phyloP scores from a whole-genome alignment of 37 sponge, comb jelly and placozoan genomes.

The Cliona cf. orientalis region DNA sequence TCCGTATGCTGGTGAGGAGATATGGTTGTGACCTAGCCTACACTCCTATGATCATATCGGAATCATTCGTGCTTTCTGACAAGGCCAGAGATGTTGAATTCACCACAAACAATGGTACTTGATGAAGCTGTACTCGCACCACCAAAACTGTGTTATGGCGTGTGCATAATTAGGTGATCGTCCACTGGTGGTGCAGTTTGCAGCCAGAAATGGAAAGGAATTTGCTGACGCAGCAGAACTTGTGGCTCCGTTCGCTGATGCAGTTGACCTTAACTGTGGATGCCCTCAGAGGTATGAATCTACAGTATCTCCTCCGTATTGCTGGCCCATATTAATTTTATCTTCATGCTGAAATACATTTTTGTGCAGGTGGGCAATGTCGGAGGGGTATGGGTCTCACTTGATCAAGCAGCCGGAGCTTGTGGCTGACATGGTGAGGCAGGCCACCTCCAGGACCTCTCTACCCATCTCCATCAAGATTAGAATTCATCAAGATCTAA shows the following conservation, averaged over 20 bases:
- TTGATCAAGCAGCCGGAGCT: conserved; percentile 78
- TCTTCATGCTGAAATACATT: background rate
- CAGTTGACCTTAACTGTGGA: conserved; percentile 95
- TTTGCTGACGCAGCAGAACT: conserved; percentile 87
- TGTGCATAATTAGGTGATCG: conserved; percentile 44
- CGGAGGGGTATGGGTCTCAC: conserved; percentile 82
- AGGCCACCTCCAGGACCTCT: conserved; percentile 45
- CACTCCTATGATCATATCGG: conserved; percentile 96
- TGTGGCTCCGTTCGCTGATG: conserved; percentile 90
- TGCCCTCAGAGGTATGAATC: conserved; percentile 89
- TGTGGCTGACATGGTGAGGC: conserved; percentile 78
- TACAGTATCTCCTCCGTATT: background rate
- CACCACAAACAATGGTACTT: conserved; percentile 72
- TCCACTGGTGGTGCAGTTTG: conserved; percentile 95
- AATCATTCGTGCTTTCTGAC: conserved; percentile 84
- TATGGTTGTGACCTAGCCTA: conserved; percentile 90
- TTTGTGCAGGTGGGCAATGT: conserved; percentile 79
- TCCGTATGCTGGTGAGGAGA: conserved; percentile 79
- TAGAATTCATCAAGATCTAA: conserved; percentile 71
- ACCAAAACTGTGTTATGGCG: background rate
- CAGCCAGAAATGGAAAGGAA: conserved; percentile 81
- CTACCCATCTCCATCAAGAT: conserved; percentile 92
- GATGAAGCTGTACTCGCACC: background rate
- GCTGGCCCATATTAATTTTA: background rate
- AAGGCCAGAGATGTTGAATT: conserved; percentile 90